A percentile compares a stretch with the other conserved stretches of the same genome.
phyloP scores from a whole-genome alignment of 2,113 vertebrate species.

The Delphinapterus leucas region DNA sequence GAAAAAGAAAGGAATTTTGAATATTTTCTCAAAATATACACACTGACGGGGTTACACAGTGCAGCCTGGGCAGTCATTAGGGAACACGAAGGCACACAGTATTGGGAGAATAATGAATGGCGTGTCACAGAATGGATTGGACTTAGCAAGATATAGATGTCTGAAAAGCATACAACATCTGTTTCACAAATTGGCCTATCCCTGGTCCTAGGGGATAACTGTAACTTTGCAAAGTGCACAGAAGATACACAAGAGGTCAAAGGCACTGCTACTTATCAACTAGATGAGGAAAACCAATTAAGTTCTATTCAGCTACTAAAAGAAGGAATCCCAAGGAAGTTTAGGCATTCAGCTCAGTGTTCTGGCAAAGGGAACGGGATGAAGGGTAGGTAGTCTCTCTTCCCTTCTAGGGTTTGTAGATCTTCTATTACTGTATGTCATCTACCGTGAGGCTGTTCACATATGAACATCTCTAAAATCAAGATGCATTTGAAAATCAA shows the following conservation, averaged over 20 bases:
- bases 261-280: not conserved
- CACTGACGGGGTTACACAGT: not conserved
- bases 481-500: not conserved
- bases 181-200: slow-evolving; percentile 8
- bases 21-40: not conserved
- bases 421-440: not conserved
- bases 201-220: not conserved
- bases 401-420: not conserved
- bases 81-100: not conserved
- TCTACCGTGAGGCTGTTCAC: not conserved
- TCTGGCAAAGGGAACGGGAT: not conserved
- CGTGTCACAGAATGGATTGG: not conserved
- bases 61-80: not conserved
- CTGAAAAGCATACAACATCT: not conserved
- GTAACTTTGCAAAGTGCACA: not conserved
- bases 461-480: not conserved
- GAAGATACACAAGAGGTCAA: not conserved
- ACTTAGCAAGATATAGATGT: not conserved
- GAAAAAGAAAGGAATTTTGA: not conserved
- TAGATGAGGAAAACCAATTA: not conserved
- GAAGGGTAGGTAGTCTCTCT: not conserved
- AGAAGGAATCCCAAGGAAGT: not conserved
- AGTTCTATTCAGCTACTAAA: not conserved
- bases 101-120: not conserved
- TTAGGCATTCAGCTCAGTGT: not conserved